Conservation (phyloP, 2,888 invertebrate genomes). For the Antheraea yamamai region DNA sequence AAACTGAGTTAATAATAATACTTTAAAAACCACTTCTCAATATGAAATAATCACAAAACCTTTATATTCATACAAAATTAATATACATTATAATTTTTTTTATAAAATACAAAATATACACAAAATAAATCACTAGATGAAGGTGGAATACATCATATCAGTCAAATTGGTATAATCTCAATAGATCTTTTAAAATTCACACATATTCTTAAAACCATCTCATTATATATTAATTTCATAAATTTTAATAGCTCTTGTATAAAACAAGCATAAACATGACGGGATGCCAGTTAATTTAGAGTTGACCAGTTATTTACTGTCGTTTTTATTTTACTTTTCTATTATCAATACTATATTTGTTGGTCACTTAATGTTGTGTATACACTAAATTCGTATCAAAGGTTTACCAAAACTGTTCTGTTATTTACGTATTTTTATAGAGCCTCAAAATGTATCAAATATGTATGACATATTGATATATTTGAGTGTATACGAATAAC, state of each 20-base stretch:
- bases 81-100: slow-evolving; percentile 29
- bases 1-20: slow-evolving; percentile 7
- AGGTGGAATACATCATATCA: slow-evolving; percentile 45
- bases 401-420: no score
- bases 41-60: slow-evolving; percentile 26
- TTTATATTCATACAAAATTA: slow-evolving; percentile 30
- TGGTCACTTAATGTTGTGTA: not conserved
- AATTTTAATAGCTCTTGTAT: not conserved
- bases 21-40: slow-evolving; percentile 15
- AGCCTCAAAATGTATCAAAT: not conserved
- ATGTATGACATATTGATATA: not conserved
- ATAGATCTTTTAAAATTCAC: slow-evolving; percentile 26
- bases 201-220: not conserved
- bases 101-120: slow-evolving; percentile 43
- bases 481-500: not conserved
- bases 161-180: slow-evolving; percentile 33
- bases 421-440: not conserved
- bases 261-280: not conserved
- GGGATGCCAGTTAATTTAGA: not conserved
- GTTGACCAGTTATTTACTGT: not conserved
- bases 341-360: not conserved
- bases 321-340: not conserved
- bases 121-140: slow-evolving; percentile 45
- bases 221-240: not conserved
- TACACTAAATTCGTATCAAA: no score